Percentiles rank a stretch among this genome's conserved stretches.
phyloP scores from a whole-genome alignment of 2,113 vertebrate genomes.

The Montifringilla adamsi region DNA sequence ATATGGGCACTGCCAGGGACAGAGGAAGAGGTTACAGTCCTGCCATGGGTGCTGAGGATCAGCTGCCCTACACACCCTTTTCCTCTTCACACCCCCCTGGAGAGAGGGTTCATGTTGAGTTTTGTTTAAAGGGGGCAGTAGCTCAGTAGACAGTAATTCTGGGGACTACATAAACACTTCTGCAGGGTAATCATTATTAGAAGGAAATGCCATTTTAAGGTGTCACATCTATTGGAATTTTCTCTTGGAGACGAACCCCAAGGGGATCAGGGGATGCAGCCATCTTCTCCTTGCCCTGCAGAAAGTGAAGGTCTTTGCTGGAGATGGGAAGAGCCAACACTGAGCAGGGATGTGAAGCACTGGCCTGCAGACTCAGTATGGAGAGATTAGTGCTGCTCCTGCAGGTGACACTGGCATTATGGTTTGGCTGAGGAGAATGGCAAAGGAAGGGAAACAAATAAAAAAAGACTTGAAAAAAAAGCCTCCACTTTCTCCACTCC shows the following conservation, averaged over 20 bases:
- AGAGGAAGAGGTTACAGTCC: not conserved
- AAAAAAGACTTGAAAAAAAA: not conserved
- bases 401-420: not conserved
- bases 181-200: not conserved
- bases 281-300: not conserved
- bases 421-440: not conserved
- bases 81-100: not conserved
- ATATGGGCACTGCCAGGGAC: not conserved
- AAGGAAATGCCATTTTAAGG: not conserved
- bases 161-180: not conserved
- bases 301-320: not conserved
- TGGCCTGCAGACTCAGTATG: not conserved
- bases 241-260: not conserved
- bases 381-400: not conserved
- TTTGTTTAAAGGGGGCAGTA: not conserved
- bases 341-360: not conserved
- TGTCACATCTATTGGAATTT: not conserved
- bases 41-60: not conserved
- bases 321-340: not conserved
- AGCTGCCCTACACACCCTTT: not conserved
- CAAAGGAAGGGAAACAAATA: not conserved
- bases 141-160: not conserved
- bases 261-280: not conserved
- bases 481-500: slow-evolving; percentile 12
- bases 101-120: not conserved